These are phyloP conservation scores for Adela reaumurella DNA, from an alignment of 2,888 invertebrate species.

Conservation along the genomic window DNA sequence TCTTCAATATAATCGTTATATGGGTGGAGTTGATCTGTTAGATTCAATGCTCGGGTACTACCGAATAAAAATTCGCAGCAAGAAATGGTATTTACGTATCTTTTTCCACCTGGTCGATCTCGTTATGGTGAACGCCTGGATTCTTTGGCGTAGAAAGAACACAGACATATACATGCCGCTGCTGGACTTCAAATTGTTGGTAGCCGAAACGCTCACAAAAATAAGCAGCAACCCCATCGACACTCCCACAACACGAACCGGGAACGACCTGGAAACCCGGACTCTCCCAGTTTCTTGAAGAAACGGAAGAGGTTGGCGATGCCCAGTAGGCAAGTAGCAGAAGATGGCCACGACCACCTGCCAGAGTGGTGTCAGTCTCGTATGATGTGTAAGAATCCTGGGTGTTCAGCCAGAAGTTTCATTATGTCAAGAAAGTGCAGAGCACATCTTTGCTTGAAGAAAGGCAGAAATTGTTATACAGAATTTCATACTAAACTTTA, in stretches of 20 bases:
- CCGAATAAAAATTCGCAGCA: slow-evolving; percentile 16
- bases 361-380: slow-evolving; percentile 7
- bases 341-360: slow-evolving; percentile 11
- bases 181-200: slow-evolving; percentile 9
- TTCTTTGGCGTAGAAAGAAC: slow-evolving; percentile 13
- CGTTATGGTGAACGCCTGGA: slow-evolving; percentile 14
- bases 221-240: neutral
- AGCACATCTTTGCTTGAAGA: neutral
- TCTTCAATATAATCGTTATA: neutral
- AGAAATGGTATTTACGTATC: slow-evolving; percentile 16
- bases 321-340: slow-evolving; percentile 11
- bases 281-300: neutral
- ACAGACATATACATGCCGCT: slow-evolving; percentile 11
- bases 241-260: slow-evolving; percentile 12
- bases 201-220: neutral
- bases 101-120: slow-evolving; percentile 17
- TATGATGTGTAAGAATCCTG: neutral
- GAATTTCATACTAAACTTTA: neutral
- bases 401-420: slow-evolving; percentile 2
- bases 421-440: slow-evolving; percentile 4
- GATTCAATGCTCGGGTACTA: slow-evolving; percentile 16
- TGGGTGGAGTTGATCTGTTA: slow-evolving; percentile 6
- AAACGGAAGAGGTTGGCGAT: slow-evolving; percentile 8
- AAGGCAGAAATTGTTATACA: neutral
- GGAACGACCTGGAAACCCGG: slow-evolving; percentile 6